phyloP scores from a whole-genome alignment of 2,888 invertebrate species.

The Glaucopsyche alexis region DNA sequence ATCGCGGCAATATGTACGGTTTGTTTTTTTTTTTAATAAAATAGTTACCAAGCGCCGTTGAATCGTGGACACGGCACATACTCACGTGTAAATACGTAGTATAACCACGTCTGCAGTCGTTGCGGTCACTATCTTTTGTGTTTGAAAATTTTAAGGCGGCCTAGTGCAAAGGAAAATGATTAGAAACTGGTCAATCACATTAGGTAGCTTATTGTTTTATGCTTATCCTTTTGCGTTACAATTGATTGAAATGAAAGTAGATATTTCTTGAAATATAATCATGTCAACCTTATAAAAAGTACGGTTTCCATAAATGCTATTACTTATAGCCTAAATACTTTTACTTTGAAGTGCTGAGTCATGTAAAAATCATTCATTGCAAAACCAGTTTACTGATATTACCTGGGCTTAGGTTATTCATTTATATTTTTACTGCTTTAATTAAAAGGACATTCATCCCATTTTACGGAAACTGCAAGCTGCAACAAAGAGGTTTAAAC shows the following conservation, averaged over 20 bases:
- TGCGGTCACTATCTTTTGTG: too few relatives aligned
- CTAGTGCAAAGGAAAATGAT: too few relatives aligned
- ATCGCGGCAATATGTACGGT: too few relatives aligned
- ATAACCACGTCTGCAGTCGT: too few relatives aligned
- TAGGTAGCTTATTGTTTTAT: too few relatives aligned
- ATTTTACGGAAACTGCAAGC: conserved; percentile 14
- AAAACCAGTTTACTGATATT: conserved; percentile 19
- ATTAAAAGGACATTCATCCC: conserved; percentile 28
- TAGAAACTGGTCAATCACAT: too few relatives aligned
- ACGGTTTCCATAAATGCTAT: conserved; percentile 1
- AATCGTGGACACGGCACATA: too few relatives aligned
- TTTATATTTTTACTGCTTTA: conserved; percentile 23
- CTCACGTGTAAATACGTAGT: too few relatives aligned
- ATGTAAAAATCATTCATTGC: conserved; percentile 19
- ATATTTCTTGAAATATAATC: not conserved
- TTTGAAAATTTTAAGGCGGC: too few relatives aligned
- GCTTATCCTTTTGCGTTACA: not conserved
- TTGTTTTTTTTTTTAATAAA: too few relatives aligned
- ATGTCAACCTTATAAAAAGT: not conserved
- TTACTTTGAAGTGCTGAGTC: not conserved
- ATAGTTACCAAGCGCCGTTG: too few relatives aligned
- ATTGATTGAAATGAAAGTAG: not conserved
- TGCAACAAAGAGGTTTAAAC: conserved; percentile 23
- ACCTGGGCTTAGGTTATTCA: conserved; percentile 11
- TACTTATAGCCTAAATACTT: not conserved